Evolutionary conservation across 2,797 vertebrate genomes (phyloP).

Genomic region (Rhinogobio ventralis): DNA sequence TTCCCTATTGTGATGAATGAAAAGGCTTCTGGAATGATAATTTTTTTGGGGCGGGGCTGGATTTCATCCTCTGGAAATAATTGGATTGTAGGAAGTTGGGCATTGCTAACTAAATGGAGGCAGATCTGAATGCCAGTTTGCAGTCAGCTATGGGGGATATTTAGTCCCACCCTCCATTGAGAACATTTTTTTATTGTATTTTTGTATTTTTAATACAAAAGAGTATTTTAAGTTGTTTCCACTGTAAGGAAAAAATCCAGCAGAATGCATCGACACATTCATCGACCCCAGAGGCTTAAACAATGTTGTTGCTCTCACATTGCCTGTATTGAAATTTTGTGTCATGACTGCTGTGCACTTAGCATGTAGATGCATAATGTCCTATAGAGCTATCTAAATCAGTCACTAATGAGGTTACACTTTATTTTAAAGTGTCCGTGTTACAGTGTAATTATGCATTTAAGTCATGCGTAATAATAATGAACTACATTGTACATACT

Average conservation of each 20-base stretch:
- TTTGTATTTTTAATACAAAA: too few species aligned
- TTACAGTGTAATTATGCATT: too few species aligned
- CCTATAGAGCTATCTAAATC: neutral
- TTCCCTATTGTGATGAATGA: neutral
- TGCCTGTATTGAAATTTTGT: neutral
- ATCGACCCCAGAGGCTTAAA: neutral
- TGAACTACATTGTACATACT: too few species aligned
- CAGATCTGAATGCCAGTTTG: neutral
- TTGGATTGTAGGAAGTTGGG: neutral
- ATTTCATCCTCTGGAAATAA: neutral
- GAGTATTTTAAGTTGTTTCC: neutral
- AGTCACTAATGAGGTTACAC: neutral
- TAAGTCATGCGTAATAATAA: too few species aligned
- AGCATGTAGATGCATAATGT: neutral
- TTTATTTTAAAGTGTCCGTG: too few species aligned
- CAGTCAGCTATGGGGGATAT: neutral
- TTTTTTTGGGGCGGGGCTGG: neutral
- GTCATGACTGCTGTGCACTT: neutral
- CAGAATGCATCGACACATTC: neutral
- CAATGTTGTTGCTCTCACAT: neutral
- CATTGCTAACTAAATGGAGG: neutral
- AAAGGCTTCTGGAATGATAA: neutral
- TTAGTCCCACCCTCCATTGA: neutral
- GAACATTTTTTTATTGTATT: too few species aligned
- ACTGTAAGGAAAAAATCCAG: neutral